Evolutionary conservation across 2,888 invertebrate species (phyloP), one percentile per base, ranked within the genome.

Genomic region (Drosophila picticornis): DNA sequence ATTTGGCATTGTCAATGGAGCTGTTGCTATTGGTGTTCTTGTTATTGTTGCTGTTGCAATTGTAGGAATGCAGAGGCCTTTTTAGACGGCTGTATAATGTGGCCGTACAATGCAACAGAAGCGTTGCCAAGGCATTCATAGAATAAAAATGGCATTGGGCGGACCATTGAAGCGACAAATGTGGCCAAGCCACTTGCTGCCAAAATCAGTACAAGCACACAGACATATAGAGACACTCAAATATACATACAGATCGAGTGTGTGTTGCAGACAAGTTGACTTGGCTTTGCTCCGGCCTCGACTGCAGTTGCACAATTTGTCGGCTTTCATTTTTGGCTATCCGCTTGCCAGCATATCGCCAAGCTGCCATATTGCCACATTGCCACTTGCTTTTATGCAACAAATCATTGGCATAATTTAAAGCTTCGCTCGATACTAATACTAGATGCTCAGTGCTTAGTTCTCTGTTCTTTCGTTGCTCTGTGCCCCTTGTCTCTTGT

Each of bases 381-480:
- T 70, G 83, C 83, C 84, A 84, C 84, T 84, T 77, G 88, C 87
- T 87, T 88, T 82, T 85, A 77, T 85, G 85, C 90, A 88, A 86
- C 86, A 87, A 87, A 87, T 87, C 86, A 87, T 87, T 88, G 86
- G 86, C 86, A 90, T 87, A 90, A 87, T 87, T 87, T 87, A 87
- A 85, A 82, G 89, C 84, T 66, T 84, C 64, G 77, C 74, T 72
- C 71, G 25, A 53, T 56, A 56, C 56, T 56, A 55, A 19, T 27
- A 34, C 22, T 32, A 36, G 55, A 19, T 57, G 67, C 64, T 68
- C 57, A 63, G 48, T 53, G 52, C 31, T 56, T 19, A 57, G 56
- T 51, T 32, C 51, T 46, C 36, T 48, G 53, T n/a, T 38, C 59
- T 50, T 32, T 31, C 10, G 25, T 16, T 51, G 31, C 60, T 22